Conservation (phyloP, 2,797 vertebrate species). For the Brotogeris chrysoptera region DNA sequence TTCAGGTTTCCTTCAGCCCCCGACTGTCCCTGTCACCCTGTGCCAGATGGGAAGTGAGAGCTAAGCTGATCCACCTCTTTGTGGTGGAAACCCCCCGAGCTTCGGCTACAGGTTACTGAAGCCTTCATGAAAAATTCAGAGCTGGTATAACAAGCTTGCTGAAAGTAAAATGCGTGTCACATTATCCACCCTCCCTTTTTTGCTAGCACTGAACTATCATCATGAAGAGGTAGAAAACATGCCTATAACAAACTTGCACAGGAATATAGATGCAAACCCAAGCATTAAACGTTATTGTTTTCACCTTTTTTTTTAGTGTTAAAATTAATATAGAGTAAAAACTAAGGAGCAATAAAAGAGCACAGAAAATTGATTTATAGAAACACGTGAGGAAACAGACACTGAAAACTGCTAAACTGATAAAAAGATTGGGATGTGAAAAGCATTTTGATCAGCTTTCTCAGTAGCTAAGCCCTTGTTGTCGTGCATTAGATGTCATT, state of each 20-base stretch:
- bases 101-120: slow-evolving; percentile 84
- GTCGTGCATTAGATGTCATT: neutral
- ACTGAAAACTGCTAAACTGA: neutral
- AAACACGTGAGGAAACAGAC: neutral
- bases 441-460: neutral
- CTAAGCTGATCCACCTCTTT: slow-evolving; percentile 95
- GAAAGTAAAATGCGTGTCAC: slow-evolving; percentile 82
- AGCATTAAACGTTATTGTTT: neutral
- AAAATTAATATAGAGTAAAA: neutral
- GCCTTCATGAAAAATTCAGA: slow-evolving; percentile 97
- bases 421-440: neutral
- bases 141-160: slow-evolving; percentile 88
- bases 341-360: neutral
- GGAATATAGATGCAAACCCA: neutral
- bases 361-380: neutral
- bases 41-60: slow-evolving; percentile 99
- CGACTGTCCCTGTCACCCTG: slow-evolving; percentile 85
- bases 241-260: neutral
- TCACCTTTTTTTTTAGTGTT: neutral
- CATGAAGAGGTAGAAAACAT: slow-evolving; percentile 19
- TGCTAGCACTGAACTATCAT: slow-evolving; percentile 38
- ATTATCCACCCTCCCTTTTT: slow-evolving; percentile 79
- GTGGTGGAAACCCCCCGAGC: slow-evolving; percentile 94
- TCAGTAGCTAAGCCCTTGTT: neutral
- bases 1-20: slow-evolving; percentile 83